Conservation (phyloP, 2,113 vertebrate species). For the Neolamprologus fasciatus region DNA sequence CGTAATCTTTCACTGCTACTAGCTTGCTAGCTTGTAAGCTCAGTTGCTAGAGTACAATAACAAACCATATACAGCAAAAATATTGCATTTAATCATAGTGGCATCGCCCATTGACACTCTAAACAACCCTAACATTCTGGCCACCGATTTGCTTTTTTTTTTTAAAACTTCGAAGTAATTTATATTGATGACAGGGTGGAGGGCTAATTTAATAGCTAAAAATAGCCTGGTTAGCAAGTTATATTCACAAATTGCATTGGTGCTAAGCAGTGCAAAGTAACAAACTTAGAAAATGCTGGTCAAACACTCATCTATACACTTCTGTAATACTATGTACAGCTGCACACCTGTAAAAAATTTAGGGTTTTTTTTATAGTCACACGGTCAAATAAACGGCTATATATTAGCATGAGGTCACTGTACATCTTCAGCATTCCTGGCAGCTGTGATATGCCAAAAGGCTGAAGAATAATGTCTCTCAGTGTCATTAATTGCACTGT, state of each 20-base stretch:
- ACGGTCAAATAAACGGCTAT: not conserved
- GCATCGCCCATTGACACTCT: not conserved
- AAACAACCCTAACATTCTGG: not conserved
- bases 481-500: slow-evolving; percentile 52
- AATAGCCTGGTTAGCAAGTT: not conserved
- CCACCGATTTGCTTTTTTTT: no score
- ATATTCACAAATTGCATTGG: not conserved
- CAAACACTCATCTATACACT: not conserved
- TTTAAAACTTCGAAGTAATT: fast-evolving
- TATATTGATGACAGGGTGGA: not conserved
- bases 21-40: not conserved
- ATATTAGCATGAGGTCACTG: slow-evolving; percentile 1
- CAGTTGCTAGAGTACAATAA: not conserved
- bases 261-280: not conserved
- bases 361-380: fast-evolving
- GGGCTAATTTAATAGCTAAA: not conserved
- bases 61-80: not conserved
- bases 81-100: not conserved
- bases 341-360: not conserved
- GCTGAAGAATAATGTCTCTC: slow-evolving; percentile 35
- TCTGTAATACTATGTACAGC: not conserved
- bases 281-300: not conserved
- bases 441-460: slow-evolving; percentile 23
- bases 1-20: not conserved
- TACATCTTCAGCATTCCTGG: not conserved